These are phyloP conservation scores for Criorhina ranunculi DNA, from an alignment of 2,888 invertebrate genomes.

Conservation along the genomic window DNA sequence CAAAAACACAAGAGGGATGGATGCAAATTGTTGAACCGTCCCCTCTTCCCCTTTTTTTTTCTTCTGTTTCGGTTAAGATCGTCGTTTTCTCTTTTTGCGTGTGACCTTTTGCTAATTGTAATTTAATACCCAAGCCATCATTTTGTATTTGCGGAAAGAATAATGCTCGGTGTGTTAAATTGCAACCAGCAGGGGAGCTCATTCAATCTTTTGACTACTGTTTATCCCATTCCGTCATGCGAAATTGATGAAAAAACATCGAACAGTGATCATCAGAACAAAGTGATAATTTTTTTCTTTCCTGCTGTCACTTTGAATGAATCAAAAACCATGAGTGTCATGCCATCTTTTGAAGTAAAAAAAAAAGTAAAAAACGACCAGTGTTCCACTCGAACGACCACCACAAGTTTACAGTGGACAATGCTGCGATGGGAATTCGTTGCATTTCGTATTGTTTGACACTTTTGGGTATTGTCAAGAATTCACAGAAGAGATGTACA, in stretches of 20 bases:
- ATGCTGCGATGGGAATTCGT: constrained; percentile 68
- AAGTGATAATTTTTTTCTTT: constrained; percentile 31
- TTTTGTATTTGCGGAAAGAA: constrained; percentile 68
- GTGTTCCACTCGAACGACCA: constrained; percentile 43
- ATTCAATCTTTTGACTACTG: constrained; percentile 52
- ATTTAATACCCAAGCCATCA: constrained; percentile 71
- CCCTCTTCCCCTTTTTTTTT: not conserved
- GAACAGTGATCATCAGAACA: constrained; percentile 5
- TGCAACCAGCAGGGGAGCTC: constrained; percentile 55
- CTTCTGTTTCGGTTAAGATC: not conserved
- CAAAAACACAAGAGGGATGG: constrained; percentile 26
- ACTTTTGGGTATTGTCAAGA: constrained; percentile 72
- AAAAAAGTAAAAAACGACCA: constrained; percentile 9
- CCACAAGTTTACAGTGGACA: constrained; percentile 31
- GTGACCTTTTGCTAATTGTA: constrained; percentile 76
- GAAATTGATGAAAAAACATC: constrained; percentile 37
- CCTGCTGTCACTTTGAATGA: constrained; percentile 54
- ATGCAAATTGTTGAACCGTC: constrained; percentile 33
- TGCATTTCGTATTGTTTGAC: constrained; percentile 74
- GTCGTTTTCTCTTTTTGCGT: constrained; percentile 28
- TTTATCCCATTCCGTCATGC: constrained; percentile 10
- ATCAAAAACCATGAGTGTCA: constrained; percentile 64
- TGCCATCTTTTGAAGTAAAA: constrained; percentile 22
- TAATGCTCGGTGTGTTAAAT: constrained; percentile 61
- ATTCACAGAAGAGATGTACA: constrained; percentile 52